Conservation (phyloP, 2,888 invertebrate genomes). For the Adineta ricciae region DNA sequence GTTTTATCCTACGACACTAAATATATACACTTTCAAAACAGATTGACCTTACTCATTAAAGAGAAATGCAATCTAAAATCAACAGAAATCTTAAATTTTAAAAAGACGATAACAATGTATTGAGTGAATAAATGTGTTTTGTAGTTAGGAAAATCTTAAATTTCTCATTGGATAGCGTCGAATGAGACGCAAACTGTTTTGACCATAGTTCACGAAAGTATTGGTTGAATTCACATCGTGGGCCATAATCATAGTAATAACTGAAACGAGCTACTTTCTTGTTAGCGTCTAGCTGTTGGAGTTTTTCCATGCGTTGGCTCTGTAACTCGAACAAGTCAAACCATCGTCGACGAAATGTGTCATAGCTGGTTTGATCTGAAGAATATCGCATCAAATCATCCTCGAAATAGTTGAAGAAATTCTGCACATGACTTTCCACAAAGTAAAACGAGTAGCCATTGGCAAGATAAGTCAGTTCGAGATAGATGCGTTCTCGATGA, state of each 20-base stretch:
- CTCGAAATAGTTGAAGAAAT: neutral
- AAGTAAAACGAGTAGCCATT: neutral
- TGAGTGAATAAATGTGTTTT: no score
- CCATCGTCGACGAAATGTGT: neutral
- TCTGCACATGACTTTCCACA: neutral
- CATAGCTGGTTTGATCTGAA: neutral
- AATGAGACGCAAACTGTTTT: neutral
- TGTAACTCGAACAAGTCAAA: neutral
- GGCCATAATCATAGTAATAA: no score
- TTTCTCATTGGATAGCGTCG: neutral
- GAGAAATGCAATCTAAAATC: no score
- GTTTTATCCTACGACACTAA: no score
- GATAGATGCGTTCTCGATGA: neutral
- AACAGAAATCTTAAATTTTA: no score
- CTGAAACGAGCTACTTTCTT: neutral
- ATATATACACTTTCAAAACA: no score
- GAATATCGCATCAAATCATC: neutral
- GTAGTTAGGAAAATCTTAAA: neutral
- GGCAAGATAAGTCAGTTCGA: neutral
- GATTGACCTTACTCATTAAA: no score
- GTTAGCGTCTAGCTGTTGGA: neutral
- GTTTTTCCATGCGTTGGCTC: neutral
- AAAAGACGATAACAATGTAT: no score
- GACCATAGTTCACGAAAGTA: neutral
- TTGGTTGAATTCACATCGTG: neutral